phyloP scores from a whole-genome alignment of 2,113 vertebrate genomes.

The Saguinus imperator region DNA sequence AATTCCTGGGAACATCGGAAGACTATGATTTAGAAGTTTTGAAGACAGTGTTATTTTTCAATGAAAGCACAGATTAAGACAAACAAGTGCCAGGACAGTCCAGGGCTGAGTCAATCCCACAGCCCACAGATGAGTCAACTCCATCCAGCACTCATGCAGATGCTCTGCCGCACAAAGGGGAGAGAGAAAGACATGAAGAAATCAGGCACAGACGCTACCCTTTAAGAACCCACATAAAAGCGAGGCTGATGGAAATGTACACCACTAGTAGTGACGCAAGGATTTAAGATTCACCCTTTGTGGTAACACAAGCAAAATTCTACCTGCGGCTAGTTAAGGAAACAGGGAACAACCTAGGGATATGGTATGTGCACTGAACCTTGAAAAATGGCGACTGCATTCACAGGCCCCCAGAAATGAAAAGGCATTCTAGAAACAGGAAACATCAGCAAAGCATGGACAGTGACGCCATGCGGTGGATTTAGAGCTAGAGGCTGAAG shows the following conservation, averaged over 20 bases:
- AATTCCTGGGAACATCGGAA: background rate
- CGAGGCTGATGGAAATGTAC: too few relatives aligned
- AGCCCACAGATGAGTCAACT: background rate
- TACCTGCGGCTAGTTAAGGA: too few relatives aligned
- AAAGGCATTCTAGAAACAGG: background rate
- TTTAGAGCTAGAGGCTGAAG: background rate
- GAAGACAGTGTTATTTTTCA: background rate
- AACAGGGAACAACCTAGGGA: background rate
- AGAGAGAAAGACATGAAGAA: background rate
- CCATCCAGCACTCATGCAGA: background rate
- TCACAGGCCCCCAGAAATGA: too few relatives aligned
- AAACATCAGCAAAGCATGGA: background rate
- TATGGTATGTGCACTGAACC: background rate
- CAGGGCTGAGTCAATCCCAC: background rate
- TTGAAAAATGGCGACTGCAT: background rate
- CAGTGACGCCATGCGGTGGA: accelerated
- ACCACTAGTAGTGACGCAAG: background rate
- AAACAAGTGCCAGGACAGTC: background rate
- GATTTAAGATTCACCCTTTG: background rate
- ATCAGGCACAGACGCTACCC: background rate
- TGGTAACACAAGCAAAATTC: background rate
- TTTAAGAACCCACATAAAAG: background rate
- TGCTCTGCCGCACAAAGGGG: background rate
- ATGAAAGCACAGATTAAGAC: background rate
- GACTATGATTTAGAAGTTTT: background rate